phyloP scores from a whole-genome alignment of 1,140 invertebrate genomes.

The Ladona fulva region DNA sequence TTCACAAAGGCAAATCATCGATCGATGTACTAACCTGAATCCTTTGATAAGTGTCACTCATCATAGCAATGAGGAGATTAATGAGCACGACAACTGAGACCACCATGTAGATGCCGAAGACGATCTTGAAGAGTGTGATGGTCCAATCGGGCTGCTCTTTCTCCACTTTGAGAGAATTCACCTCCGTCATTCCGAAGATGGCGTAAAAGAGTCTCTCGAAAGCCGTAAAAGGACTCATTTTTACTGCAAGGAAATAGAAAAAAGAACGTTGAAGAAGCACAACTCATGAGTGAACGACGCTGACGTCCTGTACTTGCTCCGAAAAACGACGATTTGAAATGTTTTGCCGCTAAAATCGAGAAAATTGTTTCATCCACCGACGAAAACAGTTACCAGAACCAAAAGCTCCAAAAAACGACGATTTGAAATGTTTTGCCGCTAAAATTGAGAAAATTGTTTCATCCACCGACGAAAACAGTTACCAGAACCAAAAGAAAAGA shows the following conservation, averaged over 20 bases:
- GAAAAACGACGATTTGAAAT: too few relatives aligned
- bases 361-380: too few relatives aligned
- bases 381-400: too few relatives aligned
- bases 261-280: background rate
- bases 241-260: conserved; percentile 54
- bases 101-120: conserved; percentile 95
- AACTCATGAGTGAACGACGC: too few relatives aligned
- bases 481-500: too few relatives aligned
- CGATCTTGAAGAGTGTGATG: conserved; percentile 68
- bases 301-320: too few relatives aligned
- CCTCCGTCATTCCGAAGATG: conserved; percentile 91
- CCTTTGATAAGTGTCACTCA: conserved; percentile 98
- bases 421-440: too few relatives aligned
- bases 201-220: conserved; percentile 97
- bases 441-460: too few relatives aligned
- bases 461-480: too few relatives aligned
- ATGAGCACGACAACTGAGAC: conserved; percentile 95
- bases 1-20: background rate
- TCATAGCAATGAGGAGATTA: conserved; percentile 99
- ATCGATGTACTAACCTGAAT: conserved; percentile 64
- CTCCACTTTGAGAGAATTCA: conserved; percentile 64
- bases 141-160: conserved; percentile 66
- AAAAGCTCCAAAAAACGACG: too few relatives aligned
- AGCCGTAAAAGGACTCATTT: conserved; percentile 77
- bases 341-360: too few relatives aligned